Percentiles rank a stretch among this genome's conserved stretches.
These are phyloP conservation scores for Lepus townsendii DNA, from an alignment of 2,797 vertebrate species.

Conservation along the genomic window DNA sequence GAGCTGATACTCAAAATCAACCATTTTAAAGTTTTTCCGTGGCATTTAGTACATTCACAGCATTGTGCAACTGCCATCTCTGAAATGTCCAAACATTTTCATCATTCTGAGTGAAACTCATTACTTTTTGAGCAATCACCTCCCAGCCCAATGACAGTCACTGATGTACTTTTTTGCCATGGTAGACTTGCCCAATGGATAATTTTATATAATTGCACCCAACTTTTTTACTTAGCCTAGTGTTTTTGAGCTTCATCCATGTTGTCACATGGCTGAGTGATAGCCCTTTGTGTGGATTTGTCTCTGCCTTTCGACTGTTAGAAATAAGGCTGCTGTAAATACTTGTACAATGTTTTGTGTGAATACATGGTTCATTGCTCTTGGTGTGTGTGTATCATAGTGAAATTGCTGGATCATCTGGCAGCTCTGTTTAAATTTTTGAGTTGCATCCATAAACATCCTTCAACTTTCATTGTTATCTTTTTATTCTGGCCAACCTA, in stretches of 20 bases:
- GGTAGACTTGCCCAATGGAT: not conserved
- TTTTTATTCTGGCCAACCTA: not conserved
- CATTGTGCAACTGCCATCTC: not conserved
- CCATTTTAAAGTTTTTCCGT: slow-evolving; percentile 49
- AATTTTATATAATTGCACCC: not conserved
- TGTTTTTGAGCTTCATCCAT: not conserved
- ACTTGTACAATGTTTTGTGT: not conserved
- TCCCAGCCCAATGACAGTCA: not conserved
- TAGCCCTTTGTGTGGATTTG: not conserved
- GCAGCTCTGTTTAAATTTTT: not conserved
- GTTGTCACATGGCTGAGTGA: not conserved
- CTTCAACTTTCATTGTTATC: not conserved
- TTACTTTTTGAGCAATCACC: not conserved
- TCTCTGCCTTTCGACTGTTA: not conserved
- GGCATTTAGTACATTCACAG: not conserved
- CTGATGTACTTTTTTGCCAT: not conserved
- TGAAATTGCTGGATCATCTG: not conserved
- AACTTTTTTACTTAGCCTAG: not conserved
- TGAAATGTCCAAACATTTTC: not conserved
- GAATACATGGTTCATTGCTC: not conserved
- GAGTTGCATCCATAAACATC: not conserved
- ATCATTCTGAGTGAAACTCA: not conserved
- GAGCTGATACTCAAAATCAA: slow-evolving; percentile 29
- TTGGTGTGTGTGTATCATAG: not conserved
- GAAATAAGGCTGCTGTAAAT: not conserved